A percentile compares a stretch with the other conserved stretches of the same genome.
Conservation (phyloP, 2,797 vertebrate genomes). For the Thunnus albacares region DNA sequence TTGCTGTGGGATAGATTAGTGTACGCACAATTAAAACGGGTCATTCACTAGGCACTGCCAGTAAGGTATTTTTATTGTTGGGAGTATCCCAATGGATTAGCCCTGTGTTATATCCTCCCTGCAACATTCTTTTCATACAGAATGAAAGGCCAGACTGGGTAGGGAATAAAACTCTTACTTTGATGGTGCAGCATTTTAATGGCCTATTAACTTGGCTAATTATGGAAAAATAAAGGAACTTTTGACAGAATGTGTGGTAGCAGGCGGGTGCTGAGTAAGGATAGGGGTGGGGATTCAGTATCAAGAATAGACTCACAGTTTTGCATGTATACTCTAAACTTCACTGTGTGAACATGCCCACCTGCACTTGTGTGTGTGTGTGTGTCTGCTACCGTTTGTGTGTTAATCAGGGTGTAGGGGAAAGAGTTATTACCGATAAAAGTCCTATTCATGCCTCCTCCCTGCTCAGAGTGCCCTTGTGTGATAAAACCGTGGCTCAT, state of each 20-base stretch:
- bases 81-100: conserved; percentile 78
- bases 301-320: conserved; percentile 27
- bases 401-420: conserved; percentile 37
- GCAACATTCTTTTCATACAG: conserved; percentile 59
- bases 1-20: conserved; percentile 76
- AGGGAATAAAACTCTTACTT: conserved; percentile 56
- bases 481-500: conserved; percentile 62
- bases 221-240: conserved; percentile 42
- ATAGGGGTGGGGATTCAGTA: conserved; percentile 6
- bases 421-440: conserved; percentile 55
- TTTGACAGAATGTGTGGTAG: conserved; percentile 44
- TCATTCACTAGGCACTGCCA: conserved; percentile 70
- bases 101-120: conserved; percentile 57
- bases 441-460: conserved; percentile 35
- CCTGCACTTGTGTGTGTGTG: background rate
- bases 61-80: conserved; percentile 82
- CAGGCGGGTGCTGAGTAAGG: conserved; percentile 37
- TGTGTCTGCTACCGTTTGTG: conserved; percentile 10
- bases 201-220: conserved; percentile 67
- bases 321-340: background rate
- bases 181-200: conserved; percentile 63
- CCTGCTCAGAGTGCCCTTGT: conserved; percentile 32
- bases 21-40: conserved; percentile 80
- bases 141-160: conserved; percentile 51
- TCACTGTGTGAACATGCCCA: background rate